Evolutionary conservation across 2,113 vertebrate species (phyloP), one percentile per base, ranked within the genome.

Genomic region (Pongo abelii): DNA sequence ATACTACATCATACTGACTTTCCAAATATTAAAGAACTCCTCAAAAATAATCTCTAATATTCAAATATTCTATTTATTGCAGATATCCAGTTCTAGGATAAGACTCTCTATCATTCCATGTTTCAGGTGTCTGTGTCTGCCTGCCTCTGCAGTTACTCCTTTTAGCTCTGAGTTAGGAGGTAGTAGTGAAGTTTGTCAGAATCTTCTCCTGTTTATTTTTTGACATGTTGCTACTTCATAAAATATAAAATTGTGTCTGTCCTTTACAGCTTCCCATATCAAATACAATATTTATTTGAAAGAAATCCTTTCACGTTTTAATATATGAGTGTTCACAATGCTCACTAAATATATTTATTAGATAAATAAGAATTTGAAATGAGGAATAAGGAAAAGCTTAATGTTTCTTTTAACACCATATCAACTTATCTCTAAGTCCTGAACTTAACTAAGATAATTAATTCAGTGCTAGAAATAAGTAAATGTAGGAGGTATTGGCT

Each of bases 11-110:
- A 59, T 2, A 57, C 0, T 77, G 38, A 75, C 8, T 77, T 94
- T 90, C 35, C 87, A 25, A 96, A 97, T 46, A 84, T 25, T 64
- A 78, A 88, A 17, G 12, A 38, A 85, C 20, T 88, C 5, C 27
- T 96, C 8, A 70, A 78, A 72, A 84, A 11, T 6, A 78, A 84
- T 23, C 3, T 22, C 2, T 17, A 77, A 7, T 30, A 12, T 35
- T 84, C 30, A 48, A 83, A 14, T 48, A 43, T 12, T 43, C 38
- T 32, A 27, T 22, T 83, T 64, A 70, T 12, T 80, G 7, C 1
- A 69, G 61, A 35, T 1, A 11, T 55, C 32, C 22, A 55, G 1
- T 14, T 5, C 38, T 20, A 35, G 13, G 57, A 67, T 46, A 72
- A 83, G 23, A 69, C 2, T 55, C 52, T 72, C 3, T n/a, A 22